A percentile compares a stretch with the other conserved stretches of the same genome.
phyloP scores from a whole-genome alignment of 2,113 vertebrate species.

The Myrmecophaga tridactyla region DNA sequence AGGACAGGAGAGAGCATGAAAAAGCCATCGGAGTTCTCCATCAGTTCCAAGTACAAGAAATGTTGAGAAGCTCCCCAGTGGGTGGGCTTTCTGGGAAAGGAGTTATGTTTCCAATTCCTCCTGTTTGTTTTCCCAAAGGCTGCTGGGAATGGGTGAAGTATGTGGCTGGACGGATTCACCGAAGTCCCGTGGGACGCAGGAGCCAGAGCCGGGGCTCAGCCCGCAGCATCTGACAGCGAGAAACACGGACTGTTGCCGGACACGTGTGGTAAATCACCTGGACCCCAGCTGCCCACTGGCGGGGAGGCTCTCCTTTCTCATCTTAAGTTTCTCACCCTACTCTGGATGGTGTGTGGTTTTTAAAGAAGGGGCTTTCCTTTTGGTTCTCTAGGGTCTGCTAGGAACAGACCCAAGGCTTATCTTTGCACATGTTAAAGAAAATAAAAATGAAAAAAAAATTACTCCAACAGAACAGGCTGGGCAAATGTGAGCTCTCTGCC shows the following conservation, averaged over 20 bases:
- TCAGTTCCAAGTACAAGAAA: background rate
- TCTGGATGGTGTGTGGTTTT: conserved; percentile 53
- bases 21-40: background rate
- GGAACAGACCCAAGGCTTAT: conserved; percentile 57
- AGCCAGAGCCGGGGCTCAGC: conserved; percentile 41
- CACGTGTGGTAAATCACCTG: conserved; percentile 26
- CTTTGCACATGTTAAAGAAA: conserved; percentile 68
- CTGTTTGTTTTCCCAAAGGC: conserved; percentile 61
- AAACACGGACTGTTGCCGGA: conserved; percentile 49
- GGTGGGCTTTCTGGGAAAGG: background rate
- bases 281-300: background rate
- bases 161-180: conserved; percentile 55
- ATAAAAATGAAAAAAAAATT: conserved; percentile 63
- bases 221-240: conserved; percentile 15
- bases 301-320: background rate
- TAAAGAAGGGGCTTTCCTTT: conserved; percentile 71
- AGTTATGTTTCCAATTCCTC: conserved; percentile 25
- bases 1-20: background rate
- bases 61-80: background rate
- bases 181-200: background rate
- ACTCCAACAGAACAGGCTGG: conserved; percentile 66
- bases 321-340: conserved; percentile 21
- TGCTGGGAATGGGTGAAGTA: conserved; percentile 64
- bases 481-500: conserved; percentile 65
- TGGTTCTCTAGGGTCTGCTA: conserved; percentile 66